Percentiles rank a stretch among this genome's conserved stretches.
These are phyloP conservation scores for Spodoptera exigua DNA, from an alignment of 2,888 invertebrate species.

Conservation along the genomic window DNA sequence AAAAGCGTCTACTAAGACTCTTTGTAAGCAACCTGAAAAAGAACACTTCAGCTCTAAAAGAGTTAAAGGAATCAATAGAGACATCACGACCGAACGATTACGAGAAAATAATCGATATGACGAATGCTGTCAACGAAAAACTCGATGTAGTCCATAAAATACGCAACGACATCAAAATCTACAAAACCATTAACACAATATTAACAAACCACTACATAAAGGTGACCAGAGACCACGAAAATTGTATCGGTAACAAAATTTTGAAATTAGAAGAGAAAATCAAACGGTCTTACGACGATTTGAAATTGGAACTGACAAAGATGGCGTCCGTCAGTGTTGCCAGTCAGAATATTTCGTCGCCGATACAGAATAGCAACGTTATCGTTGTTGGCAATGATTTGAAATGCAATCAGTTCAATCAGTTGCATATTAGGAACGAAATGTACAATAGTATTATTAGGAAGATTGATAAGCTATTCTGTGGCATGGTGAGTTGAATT, in stretches of 20 bases:
- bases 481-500: conserved; percentile 81
- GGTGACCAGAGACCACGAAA: conserved; percentile 80
- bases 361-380: conserved; percentile 79
- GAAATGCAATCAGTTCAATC: conserved; percentile 73
- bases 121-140: conserved; percentile 82
- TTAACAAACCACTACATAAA: conserved; percentile 85
- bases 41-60: conserved; percentile 79
- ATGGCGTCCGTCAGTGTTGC: conserved; percentile 71
- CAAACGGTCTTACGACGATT: conserved; percentile 75
- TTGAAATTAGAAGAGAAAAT: conserved; percentile 78
- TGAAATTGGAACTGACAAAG: conserved; percentile 73
- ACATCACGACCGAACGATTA: conserved; percentile 66
- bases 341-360: conserved; percentile 69
- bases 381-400: conserved; percentile 78
- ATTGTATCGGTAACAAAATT: conserved; percentile 76
- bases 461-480: conserved; percentile 83
- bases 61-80: conserved; percentile 75
- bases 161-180: conserved; percentile 85
- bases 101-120: conserved; percentile 77
- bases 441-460: conserved; percentile 82
- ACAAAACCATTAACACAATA: conserved; percentile 83
- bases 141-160: conserved; percentile 82
- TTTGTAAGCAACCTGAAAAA: conserved; percentile 78
- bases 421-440: conserved; percentile 76
- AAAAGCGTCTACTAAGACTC: conserved; percentile 70